These are phyloP conservation scores for Apis dorsata DNA, from an alignment of 1,140 invertebrate genomes.

Conservation along the genomic window DNA sequence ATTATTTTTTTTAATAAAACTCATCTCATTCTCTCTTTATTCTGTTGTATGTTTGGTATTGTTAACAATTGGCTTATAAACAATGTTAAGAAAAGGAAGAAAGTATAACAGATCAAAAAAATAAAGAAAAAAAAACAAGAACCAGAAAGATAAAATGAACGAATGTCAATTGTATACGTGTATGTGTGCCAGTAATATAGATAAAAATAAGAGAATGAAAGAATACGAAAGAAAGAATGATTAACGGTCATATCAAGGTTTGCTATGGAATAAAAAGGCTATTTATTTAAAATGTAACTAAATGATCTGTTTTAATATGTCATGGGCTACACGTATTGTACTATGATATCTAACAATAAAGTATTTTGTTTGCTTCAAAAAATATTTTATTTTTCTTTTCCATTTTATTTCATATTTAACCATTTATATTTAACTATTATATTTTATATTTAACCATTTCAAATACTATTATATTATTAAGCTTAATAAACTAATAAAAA, in stretches of 20 bases:
- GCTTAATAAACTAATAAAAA: no score
- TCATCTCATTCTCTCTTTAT: slow-evolving; percentile 66
- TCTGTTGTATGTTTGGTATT: slow-evolving; percentile 74
- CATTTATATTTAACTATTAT: no score
- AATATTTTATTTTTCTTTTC: background rate
- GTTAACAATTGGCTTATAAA: slow-evolving; percentile 73
- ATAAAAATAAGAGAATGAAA: slow-evolving; percentile 40
- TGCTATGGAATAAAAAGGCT: slow-evolving; percentile 78
- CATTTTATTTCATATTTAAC: background rate
- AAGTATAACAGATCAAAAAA: slow-evolving; percentile 60
- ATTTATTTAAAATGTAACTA: slow-evolving; percentile 80
- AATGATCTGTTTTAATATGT: slow-evolving; percentile 81
- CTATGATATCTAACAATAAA: slow-evolving; percentile 81
- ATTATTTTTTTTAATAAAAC: slow-evolving; percentile 78
- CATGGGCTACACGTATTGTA: slow-evolving; percentile 80
- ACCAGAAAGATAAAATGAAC: slow-evolving; percentile 46
- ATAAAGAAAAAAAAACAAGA: slow-evolving; percentile 54
- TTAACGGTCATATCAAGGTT: slow-evolving; percentile 78
- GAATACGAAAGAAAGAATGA: slow-evolving; percentile 26
- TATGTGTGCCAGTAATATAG: slow-evolving; percentile 11
- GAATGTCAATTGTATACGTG: background rate
- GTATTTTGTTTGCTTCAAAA: slow-evolving; percentile 80
- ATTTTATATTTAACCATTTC: background rate
- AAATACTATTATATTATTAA: background rate
- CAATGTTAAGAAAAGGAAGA: slow-evolving; percentile 63